These are phyloP conservation scores for Lota lota DNA, from an alignment of 2,113 vertebrate genomes.

Conservation along the genomic window DNA sequence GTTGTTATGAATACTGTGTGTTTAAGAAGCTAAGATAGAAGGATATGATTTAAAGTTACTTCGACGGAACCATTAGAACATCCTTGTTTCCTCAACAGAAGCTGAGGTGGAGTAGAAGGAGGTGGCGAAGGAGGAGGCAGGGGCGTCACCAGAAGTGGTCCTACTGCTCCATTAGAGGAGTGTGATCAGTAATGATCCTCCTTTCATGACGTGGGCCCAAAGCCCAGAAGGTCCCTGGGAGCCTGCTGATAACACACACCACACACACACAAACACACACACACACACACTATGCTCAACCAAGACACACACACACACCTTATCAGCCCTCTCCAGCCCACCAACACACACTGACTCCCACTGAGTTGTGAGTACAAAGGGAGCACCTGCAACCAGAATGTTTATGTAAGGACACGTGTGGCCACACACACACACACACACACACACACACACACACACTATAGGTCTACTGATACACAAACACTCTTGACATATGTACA, in stretches of 20 bases:
- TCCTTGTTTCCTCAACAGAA: too few species aligned
- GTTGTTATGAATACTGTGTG: too few species aligned
- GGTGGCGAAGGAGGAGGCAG: not conserved
- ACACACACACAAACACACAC: constrained; percentile 36
- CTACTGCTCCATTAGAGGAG: constrained; percentile 11
- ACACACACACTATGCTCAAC: constrained; percentile 40
- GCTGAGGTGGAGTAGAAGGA: too few species aligned
- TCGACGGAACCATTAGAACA: too few species aligned
- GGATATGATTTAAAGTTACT: too few species aligned
- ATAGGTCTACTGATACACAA: not conserved
- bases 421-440: too few species aligned
- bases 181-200: constrained; percentile 41
- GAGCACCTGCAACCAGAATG: not conserved
- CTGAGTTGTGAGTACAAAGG: not conserved
- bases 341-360: constrained; percentile 33
- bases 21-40: too few species aligned
- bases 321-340: constrained; percentile 63
- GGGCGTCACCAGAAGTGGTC: not conserved
- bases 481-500: constrained; percentile 9
- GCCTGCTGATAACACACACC: constrained; percentile 49
- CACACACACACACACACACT: too few species aligned
- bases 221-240: constrained; percentile 44
- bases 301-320: constrained; percentile 37
- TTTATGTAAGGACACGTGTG: not conserved
- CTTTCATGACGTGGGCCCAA: constrained; percentile 21